phyloP scores from a whole-genome alignment of 2,888 invertebrate genomes.

The Eupithecia centaureata region DNA sequence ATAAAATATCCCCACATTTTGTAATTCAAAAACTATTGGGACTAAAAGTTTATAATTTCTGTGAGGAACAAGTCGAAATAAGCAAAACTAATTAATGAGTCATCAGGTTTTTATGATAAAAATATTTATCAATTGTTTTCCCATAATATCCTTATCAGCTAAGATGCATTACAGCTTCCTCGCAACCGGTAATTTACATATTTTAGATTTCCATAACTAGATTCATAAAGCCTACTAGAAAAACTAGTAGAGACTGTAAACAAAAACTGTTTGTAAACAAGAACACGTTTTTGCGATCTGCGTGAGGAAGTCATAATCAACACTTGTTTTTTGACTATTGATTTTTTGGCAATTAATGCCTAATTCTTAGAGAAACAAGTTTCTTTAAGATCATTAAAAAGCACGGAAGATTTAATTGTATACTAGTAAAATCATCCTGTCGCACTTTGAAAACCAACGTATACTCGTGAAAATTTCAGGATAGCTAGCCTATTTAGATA shows the following conservation, averaged over 20 bases:
- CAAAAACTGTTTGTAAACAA: slow-evolving; percentile 17
- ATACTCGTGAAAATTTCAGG: too few species aligned
- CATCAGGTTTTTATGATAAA: too few species aligned
- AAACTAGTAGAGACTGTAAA: slow-evolving; percentile 17
- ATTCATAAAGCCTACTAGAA: slow-evolving; percentile 1
- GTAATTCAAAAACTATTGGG: too few species aligned
- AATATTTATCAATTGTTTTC: neutral
- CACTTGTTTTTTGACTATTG: neutral
- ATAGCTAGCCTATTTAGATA: too few species aligned
- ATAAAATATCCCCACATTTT: too few species aligned
- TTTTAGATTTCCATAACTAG: slow-evolving; percentile 22
- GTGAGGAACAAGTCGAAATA: too few species aligned
- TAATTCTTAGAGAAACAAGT: neutral
- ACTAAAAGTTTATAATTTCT: too few species aligned
- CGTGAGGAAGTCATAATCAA: slow-evolving; percentile 1
- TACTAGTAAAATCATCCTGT: neutral
- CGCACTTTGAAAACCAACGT: too few species aligned
- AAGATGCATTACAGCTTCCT: neutral
- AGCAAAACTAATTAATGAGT: too few species aligned
- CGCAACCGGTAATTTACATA: neutral
- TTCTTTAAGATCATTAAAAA: neutral
- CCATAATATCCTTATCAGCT: slow-evolving; percentile 1
- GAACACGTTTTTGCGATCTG: slow-evolving; percentile 12
- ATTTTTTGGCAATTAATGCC: neutral
- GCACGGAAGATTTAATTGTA: neutral